Evolutionary conservation across 2,888 invertebrate species (phyloP).

Genomic region (Agrochola lychnidis): DNA sequence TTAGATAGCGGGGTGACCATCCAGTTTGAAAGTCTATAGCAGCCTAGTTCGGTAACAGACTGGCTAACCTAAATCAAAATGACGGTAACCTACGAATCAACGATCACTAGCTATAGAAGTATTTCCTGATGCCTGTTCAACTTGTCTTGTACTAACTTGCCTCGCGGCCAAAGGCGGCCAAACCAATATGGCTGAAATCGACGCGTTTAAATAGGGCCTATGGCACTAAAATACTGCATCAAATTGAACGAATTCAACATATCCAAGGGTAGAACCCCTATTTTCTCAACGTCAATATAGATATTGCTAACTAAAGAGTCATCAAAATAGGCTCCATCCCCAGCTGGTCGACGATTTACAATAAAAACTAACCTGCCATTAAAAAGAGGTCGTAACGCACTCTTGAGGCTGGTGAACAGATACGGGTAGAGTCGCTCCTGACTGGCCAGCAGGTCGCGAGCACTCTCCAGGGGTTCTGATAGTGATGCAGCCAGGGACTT

Average conservation of each 20-base stretch:
- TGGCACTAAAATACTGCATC: not conserved
- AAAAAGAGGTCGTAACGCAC: conserved; percentile 94
- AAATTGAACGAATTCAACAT: not conserved
- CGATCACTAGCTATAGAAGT: not conserved
- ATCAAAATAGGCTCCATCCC: too few relatives aligned
- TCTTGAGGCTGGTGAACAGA: conserved; percentile 93
- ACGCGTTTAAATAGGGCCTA: not conserved
- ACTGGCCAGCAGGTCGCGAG: conserved; percentile 90
- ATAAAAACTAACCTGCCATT: conserved; percentile 87
- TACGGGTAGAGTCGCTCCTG: conserved; percentile 95
- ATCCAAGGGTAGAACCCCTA: not conserved
- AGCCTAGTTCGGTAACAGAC: not conserved
- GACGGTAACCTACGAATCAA: too few relatives aligned
- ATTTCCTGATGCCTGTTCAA: not conserved
- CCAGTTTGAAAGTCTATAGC: not conserved
- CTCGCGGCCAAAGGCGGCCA: not conserved
- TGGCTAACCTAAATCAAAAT: too few relatives aligned
- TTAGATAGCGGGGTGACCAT: too few relatives aligned
- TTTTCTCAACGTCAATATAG: not conserved
- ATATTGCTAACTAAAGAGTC: not conserved
- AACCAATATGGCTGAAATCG: not conserved
- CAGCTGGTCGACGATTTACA: not conserved
- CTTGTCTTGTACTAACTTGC: not conserved
- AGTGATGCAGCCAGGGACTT: conserved; percentile 64
- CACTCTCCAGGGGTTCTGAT: conserved; percentile 75